Base-by-base conservation (phyloP, 2,888 invertebrate genomes). In the Peribatodes rhomboidaria region DNA sequence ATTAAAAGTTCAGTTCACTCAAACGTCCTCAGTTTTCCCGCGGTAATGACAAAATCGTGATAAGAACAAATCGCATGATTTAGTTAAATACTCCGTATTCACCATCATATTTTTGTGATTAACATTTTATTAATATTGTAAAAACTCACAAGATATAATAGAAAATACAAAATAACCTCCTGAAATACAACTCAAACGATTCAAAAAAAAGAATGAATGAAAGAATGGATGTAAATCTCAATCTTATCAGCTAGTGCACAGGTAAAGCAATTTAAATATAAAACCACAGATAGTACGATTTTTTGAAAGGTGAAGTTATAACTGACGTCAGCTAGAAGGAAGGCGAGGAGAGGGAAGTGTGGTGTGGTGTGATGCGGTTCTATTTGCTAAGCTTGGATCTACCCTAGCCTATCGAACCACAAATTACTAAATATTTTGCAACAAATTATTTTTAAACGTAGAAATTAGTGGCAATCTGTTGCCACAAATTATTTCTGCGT, bases 21-120 rank as follows among this genome's bases (percentile, higher is more conserved):
- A 88, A 90, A 90, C 89, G 90, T 90, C 63, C 87, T 85, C 86
- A 85, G 85, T 89, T 92, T 92, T 92, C 92, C 92, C 92, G 92
- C 92, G 92, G 89, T 89, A 86, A 88, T 79, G 75, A 60, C 67
- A 67, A 61, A 74, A 69, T 75, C 61, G 60, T 56, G 49, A 52
- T 49, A 57, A 50, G 22, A 18, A 20, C 16, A 49, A 49, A 35
- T 64, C 2, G 8, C 35, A 41, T n/a, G 22, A 46, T 20, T 44
- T 2, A 39, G 37, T 14, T 18, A 11, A 52, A 39, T 20, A 18
- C 14, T 42, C 33, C 31, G n/a, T 9, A 52, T 50, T 35, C 35
- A 50, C 10, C 7, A 27, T 20, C 0, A 16, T 42, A 31, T 42
- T 16, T 11, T 16, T 14, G 18, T 31, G n/a, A 42, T 18, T 14